phyloP scores from a whole-genome alignment of 2,888 invertebrate genomes.

The Drepana falcataria region DNA sequence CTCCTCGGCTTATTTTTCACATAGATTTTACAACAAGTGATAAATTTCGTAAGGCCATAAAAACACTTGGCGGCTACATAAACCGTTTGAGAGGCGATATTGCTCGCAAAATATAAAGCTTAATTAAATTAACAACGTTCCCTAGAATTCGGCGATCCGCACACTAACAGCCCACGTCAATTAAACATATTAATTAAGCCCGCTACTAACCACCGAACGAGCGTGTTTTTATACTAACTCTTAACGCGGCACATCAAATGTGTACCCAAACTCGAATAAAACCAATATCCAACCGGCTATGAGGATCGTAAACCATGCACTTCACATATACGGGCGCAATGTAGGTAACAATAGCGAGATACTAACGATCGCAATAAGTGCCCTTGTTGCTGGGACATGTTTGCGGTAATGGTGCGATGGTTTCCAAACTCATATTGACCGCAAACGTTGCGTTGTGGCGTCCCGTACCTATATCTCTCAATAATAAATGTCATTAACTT shows the following conservation, averaged over 20 bases:
- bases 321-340: slow-evolving; percentile 11
- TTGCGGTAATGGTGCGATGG: slow-evolving; percentile 34
- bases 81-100: background rate
- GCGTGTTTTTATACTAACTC: background rate
- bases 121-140: background rate
- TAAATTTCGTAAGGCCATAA: background rate
- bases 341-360: slow-evolving; percentile 10
- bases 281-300: slow-evolving; percentile 7
- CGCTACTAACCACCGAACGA: background rate
- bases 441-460: slow-evolving; percentile 45
- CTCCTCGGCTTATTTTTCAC: too few species aligned
- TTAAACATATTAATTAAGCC: background rate
- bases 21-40: too few species aligned
- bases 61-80: background rate
- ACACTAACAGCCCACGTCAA: background rate
- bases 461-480: slow-evolving; percentile 20
- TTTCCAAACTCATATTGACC: slow-evolving; percentile 44
- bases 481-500: slow-evolving; percentile 35
- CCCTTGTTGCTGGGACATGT: slow-evolving; percentile 36
- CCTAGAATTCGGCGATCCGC: background rate
- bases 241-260: background rate
- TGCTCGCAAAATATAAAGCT: background rate
- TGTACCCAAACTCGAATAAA: slow-evolving; percentile 6
- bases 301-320: slow-evolving; percentile 12
- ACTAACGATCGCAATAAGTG: slow-evolving; percentile 31